Base-by-base conservation (phyloP, 2,113 vertebrate species). In the Sturnus vulgaris region DNA sequence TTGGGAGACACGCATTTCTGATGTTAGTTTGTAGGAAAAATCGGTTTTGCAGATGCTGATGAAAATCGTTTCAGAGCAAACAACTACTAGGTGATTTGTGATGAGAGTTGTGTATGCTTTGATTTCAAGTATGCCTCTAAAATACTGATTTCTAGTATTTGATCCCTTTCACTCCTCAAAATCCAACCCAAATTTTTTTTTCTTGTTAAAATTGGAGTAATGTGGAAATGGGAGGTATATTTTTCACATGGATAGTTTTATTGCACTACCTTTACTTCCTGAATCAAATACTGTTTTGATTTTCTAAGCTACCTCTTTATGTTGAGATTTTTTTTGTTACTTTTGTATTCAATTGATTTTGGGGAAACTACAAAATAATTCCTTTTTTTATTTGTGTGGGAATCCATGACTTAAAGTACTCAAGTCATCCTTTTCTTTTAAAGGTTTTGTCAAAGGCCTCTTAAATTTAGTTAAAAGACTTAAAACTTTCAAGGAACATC, bases 261-360 rank as follows among this genome's bases (percentile, higher is more conserved):
- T 88, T 95, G 92, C 69, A 82, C 64, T 90, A 31, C 4, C 5
- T 83, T 86, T 86, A 39, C n/a, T 80, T 91, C 23, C 46, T 63
- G 31, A 80, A 72, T 88, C 25, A 83, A 81, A n/a, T 82, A 28
- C 27, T 66, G 50, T 24, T 88, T 94, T 19, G 22, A 25, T 42
- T 59, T 81, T 88, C 77, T 55, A 73, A 91, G 20, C 64, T 93
- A 94, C 88, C 88, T 96, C 85, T 80, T 92, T 88, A 55, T 39
- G 60, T 88, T 88, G 47, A 92, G 12, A 7, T 50, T 65, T 89
- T 70, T 66, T 82, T 61, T 63, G 52, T 82, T 33, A 52, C 10
- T 86, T 86, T 76, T 88, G 6, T 80, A 77, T 92, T 92, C 85
- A 85, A 76, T 28, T 69, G 53, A 59, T 63, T 85, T 84, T 65